Conservation (phyloP, 2,113 vertebrate genomes). For the Coturnix japonica region DNA sequence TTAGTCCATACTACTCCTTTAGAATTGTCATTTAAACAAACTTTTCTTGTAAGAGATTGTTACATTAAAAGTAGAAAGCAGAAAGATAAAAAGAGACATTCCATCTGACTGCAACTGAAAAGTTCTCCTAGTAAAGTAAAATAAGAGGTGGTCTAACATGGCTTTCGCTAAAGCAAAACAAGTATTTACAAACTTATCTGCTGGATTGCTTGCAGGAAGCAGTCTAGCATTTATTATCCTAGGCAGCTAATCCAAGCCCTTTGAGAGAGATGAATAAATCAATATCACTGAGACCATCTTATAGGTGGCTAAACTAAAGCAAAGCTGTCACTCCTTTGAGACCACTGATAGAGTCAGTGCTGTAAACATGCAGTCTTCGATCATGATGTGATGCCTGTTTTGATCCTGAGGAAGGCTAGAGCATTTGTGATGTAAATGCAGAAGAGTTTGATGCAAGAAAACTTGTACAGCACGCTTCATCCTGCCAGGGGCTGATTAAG, state of each 20-base stretch:
- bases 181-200: conserved; percentile 31
- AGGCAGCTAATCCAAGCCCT: background rate
- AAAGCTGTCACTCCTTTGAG: background rate
- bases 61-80: background rate
- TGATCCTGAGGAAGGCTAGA: background rate
- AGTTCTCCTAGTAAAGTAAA: conserved; percentile 24
- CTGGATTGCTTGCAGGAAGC: background rate
- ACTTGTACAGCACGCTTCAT: background rate
- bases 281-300: background rate
- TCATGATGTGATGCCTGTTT: background rate
- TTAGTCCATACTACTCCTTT: background rate
- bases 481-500: background rate
- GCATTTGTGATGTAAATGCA: background rate
- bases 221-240: background rate
- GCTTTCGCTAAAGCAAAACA: conserved; percentile 33
- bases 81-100: background rate
- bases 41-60: background rate
- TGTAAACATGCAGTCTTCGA: accelerated
- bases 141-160: conserved; percentile 7
- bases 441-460: background rate
- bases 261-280: background rate
- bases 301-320: background rate
- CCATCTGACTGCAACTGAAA: background rate
- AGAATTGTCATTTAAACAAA: background rate
- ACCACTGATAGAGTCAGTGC: background rate